Evolutionary conservation across 2,888 invertebrate genomes (phyloP).

Genomic region (Invenusta paracnida): DNA sequence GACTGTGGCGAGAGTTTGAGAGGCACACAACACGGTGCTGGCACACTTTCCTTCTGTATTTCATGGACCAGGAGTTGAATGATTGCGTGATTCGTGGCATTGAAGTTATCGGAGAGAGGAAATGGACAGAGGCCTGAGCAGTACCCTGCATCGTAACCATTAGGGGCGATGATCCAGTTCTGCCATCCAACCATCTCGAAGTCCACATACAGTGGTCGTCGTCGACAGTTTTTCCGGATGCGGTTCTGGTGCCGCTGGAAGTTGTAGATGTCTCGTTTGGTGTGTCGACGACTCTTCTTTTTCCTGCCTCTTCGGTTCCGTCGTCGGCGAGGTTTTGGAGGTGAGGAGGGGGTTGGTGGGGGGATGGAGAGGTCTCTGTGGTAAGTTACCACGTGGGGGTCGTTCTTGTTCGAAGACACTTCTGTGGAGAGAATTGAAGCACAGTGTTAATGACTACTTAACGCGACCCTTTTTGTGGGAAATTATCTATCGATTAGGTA

Average conservation of each 20-base stretch:
- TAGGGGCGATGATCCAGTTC: constrained; percentile 95
- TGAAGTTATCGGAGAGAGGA: constrained; percentile 84
- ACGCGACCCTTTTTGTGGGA: too few species aligned
- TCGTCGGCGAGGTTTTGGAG: background rate
- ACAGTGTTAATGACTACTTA: too few species aligned
- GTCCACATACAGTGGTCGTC: constrained; percentile 84
- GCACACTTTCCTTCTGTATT: constrained; percentile 80
- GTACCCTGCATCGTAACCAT: constrained; percentile 89
- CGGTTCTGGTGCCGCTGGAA: constrained; percentile 2
- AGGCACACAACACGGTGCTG: constrained; percentile 93
- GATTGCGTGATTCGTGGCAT: constrained; percentile 96
- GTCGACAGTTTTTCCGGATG: constrained; percentile 66
- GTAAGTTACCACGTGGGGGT: background rate
- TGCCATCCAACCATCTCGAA: constrained; percentile 95
- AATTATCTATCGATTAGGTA: too few species aligned
- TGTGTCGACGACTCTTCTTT: background rate
- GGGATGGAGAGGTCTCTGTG: background rate
- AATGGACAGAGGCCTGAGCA: constrained; percentile 91
- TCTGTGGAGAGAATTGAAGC: background rate
- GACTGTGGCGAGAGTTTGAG: constrained; percentile 87
- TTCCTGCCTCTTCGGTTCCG: background rate
- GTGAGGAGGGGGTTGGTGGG: background rate
- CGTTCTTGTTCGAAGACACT: background rate
- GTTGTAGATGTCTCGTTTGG: background rate
- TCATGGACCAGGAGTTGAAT: constrained; percentile 93